Conservation (phyloP, 2,113 vertebrate species). For the Peucedramus taeniatus region DNA sequence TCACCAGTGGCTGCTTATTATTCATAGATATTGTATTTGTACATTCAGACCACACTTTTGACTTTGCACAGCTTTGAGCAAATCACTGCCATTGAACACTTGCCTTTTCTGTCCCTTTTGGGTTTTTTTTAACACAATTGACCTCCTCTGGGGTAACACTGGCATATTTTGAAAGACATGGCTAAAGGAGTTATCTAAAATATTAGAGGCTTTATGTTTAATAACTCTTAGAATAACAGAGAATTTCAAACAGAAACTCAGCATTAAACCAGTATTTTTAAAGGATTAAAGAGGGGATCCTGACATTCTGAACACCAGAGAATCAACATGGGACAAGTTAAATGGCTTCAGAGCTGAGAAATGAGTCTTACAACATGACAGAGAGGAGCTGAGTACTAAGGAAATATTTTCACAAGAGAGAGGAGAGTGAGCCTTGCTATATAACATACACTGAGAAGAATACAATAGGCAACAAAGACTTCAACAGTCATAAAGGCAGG, state of each 20-base stretch:
- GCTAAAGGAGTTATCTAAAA: background rate
- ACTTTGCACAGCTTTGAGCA: background rate
- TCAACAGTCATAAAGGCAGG: background rate
- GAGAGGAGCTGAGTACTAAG: background rate
- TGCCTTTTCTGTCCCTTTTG: fast-evolving
- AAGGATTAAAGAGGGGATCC: background rate
- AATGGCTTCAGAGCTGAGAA: background rate
- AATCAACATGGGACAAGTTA: background rate
- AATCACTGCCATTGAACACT: background rate
- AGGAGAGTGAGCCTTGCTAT: background rate
- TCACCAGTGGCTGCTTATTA: background rate
- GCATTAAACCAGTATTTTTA: background rate
- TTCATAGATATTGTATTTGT: background rate
- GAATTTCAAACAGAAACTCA: background rate
- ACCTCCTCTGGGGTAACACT: background rate
- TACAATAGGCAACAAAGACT: background rate
- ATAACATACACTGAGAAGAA: background rate
- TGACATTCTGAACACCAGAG: background rate
- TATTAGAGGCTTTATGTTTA: background rate
- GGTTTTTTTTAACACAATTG: background rate
- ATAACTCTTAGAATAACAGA: background rate
- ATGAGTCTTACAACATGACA: background rate
- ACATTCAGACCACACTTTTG: background rate
- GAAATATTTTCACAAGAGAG: background rate
- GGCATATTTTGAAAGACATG: background rate